phyloP scores from a whole-genome alignment of 92 coral and sea anemone species.

The Heteractis magnifica region DNA sequence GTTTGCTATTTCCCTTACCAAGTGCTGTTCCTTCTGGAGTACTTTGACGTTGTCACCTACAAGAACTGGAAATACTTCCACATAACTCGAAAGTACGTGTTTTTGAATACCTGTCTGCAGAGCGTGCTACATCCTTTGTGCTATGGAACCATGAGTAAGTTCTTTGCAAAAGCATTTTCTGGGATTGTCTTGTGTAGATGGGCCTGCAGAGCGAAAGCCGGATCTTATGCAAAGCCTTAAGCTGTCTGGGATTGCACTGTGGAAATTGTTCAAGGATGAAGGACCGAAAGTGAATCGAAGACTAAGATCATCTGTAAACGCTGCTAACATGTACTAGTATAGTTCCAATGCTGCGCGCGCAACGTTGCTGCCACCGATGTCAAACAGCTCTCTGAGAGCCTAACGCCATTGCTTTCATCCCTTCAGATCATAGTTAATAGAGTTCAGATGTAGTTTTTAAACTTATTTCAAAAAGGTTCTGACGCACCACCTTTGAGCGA shows the following conservation, averaged over 20 bases:
- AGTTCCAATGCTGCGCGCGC: too few species aligned
- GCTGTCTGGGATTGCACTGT: background rate
- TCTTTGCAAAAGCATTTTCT: slow-evolving; percentile 54
- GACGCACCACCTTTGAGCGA: too few species aligned
- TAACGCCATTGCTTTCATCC: too few species aligned
- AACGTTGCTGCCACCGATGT: too few species aligned
- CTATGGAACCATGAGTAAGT: slow-evolving; percentile 63
- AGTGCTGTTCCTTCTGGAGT: slow-evolving; percentile 36
- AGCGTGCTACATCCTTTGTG: slow-evolving; percentile 59
- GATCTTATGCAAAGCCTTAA: background rate
- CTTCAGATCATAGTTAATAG: too few species aligned
- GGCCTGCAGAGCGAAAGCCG: background rate
- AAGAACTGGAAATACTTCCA: slow-evolving; percentile 29
- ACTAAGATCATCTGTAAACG: too few species aligned
- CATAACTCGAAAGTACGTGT: slow-evolving; percentile 25
- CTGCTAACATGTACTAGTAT: too few species aligned
- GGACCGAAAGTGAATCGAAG: background rate
- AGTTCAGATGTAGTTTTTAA: too few species aligned
- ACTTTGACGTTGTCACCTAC: slow-evolving; percentile 3
- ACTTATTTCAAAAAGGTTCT: too few species aligned
- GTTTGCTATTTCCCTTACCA: slow-evolving; percentile 62
- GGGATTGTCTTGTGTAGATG: slow-evolving; percentile 40
- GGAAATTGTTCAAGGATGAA: too few species aligned
- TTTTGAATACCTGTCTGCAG: slow-evolving; percentile 53
- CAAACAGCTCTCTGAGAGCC: too few species aligned